phyloP scores from a whole-genome alignment of 2,797 vertebrate species.

The Lutjanus campechanus region DNA sequence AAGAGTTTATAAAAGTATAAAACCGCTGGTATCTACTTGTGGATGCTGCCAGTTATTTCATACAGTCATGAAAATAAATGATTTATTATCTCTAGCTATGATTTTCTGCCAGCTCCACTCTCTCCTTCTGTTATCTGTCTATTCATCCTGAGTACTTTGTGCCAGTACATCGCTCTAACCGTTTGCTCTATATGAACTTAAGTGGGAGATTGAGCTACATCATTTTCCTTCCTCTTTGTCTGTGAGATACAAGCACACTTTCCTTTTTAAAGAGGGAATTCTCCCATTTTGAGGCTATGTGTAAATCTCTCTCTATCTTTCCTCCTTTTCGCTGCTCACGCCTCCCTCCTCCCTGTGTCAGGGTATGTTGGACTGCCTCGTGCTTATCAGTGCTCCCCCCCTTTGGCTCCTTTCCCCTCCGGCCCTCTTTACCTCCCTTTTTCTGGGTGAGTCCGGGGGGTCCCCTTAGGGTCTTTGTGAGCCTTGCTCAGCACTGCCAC shows the following conservation, averaged over 20 bases:
- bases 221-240: slow-evolving; percentile 36
- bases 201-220: slow-evolving; percentile 29
- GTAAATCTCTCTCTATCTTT: slow-evolving; percentile 47
- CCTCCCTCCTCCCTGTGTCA: slow-evolving; percentile 52
- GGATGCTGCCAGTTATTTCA: slow-evolving; percentile 55
- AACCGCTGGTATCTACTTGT: slow-evolving; percentile 58
- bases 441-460: slow-evolving; percentile 52
- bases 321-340: slow-evolving; percentile 28
- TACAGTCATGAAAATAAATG: slow-evolving; percentile 38
- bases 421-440: slow-evolving; percentile 65
- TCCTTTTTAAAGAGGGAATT: slow-evolving; percentile 26
- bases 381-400: slow-evolving; percentile 71
- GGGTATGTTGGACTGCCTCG: slow-evolving; percentile 60
- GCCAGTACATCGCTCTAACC: slow-evolving; percentile 6
- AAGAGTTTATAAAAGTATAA: slow-evolving; percentile 33
- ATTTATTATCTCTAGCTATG: slow-evolving; percentile 49
- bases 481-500: slow-evolving; percentile 65
- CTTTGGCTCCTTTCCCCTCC: slow-evolving; percentile 50
- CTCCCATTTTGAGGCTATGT: slow-evolving; percentile 14
- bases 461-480: slow-evolving; percentile 66
- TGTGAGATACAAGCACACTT: slow-evolving; percentile 18
- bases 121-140: slow-evolving; percentile 21
- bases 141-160: slow-evolving; percentile 12
- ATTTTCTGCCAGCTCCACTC: slow-evolving; percentile 19
- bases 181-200: slow-evolving; percentile 5